These are phyloP conservation scores for Anthopleura sola DNA, from an alignment of 64 coral and sea anemone species.

Conservation along the genomic window DNA sequence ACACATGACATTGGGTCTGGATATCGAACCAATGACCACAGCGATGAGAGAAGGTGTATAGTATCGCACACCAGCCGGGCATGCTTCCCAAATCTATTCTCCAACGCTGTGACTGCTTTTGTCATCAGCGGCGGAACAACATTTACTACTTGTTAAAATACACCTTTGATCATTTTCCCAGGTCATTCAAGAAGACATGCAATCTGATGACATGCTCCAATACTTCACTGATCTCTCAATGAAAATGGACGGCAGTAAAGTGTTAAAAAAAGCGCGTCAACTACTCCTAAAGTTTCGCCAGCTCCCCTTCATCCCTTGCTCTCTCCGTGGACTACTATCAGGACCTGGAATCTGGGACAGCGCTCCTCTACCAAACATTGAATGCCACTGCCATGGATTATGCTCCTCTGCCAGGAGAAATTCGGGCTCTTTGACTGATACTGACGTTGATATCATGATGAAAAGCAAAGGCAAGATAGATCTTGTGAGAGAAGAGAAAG, in stretches of 20 bases:
- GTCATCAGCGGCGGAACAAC: too few species aligned
- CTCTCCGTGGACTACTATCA: constrained; percentile 82
- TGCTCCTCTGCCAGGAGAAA: constrained; percentile 10
- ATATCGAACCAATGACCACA: too few species aligned
- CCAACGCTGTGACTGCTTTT: too few species aligned
- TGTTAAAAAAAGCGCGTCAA: constrained; percentile 71
- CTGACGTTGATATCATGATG: neutral
- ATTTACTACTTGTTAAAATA: neutral
- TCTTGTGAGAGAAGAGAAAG: neutral
- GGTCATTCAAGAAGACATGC: constrained; percentile 61
- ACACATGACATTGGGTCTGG: too few species aligned
- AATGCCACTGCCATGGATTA: constrained; percentile 73
- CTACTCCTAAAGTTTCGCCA: constrained; percentile 82
- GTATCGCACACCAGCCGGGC: too few species aligned
- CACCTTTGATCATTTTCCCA: neutral
- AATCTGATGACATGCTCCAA: constrained; percentile 82
- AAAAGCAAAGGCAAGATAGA: neutral
- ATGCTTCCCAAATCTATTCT: neutral
- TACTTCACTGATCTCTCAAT: constrained; percentile 95
- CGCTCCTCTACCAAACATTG: constrained; percentile 79
- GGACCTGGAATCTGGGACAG: constrained; percentile 97
- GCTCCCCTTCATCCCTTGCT: constrained; percentile 84
- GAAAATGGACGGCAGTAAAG: constrained; percentile 94
- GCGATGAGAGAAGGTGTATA: too few species aligned
- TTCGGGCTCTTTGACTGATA: neutral